Evolutionary conservation across 2,888 invertebrate species (phyloP).

Genomic region (Macaria liturata): DNA sequence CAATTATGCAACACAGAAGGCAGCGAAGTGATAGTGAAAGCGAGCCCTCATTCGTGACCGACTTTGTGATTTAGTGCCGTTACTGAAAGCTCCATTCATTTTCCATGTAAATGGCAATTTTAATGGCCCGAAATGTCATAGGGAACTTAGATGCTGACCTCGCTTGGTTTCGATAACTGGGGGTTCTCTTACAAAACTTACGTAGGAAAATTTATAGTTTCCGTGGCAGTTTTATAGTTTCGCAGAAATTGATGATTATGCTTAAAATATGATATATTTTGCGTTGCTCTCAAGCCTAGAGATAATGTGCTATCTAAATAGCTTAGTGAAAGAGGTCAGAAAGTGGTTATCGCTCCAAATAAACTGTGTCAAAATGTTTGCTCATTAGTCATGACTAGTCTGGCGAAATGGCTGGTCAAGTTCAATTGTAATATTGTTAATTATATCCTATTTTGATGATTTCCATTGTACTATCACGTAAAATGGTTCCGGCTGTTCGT

Average conservation of each 20-base stretch:
- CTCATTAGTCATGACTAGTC: constrained; percentile 37
- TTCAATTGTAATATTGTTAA: constrained; percentile 29
- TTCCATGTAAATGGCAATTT: constrained; percentile 38
- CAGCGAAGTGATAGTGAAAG: constrained; percentile 49
- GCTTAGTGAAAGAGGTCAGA: constrained; percentile 37
- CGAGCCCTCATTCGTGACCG: constrained; percentile 40
- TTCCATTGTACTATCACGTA: too few relatives aligned
- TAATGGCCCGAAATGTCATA: constrained; percentile 35
- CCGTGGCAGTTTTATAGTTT: constrained; percentile 11
- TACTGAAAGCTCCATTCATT: constrained; percentile 33
- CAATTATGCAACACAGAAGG: constrained; percentile 38
- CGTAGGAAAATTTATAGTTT: constrained; percentile 36
- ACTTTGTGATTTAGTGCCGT: constrained; percentile 40
- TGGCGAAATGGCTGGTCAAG: constrained; percentile 57
- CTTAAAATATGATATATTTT: too few relatives aligned
- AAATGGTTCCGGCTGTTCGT: too few relatives aligned
- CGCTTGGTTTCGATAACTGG: constrained; percentile 34
- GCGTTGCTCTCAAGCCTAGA: too few relatives aligned
- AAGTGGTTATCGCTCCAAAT: constrained; percentile 38
- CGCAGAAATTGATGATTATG: too few relatives aligned
- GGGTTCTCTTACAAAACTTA: constrained; percentile 31
- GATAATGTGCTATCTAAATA: constrained; percentile 11
- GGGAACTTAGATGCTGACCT: constrained; percentile 29
- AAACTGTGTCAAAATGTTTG: constrained; percentile 46
- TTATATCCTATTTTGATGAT: too few relatives aligned